Percentiles rank a stretch among this genome's conserved stretches.
These are phyloP conservation scores for Rhopalosiphum nymphaeae DNA, from an alignment of 2,888 invertebrate genomes.

Conservation along the genomic window DNA sequence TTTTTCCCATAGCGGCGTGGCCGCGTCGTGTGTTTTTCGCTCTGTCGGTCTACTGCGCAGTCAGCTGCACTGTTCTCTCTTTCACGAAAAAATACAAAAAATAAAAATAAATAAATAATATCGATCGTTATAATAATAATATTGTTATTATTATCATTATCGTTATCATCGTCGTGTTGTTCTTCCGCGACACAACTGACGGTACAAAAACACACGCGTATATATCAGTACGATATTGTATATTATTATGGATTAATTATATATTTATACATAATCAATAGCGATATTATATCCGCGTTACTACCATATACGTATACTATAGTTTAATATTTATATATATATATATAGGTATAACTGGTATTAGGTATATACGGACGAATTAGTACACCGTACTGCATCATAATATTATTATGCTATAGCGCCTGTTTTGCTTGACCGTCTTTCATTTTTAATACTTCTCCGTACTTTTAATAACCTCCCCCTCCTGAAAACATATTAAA, in stretches of 20 bases:
- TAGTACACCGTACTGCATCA: not conserved
- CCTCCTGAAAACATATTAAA: not conserved
- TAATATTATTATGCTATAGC: not conserved
- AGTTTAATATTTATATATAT: not conserved
- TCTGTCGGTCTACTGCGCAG: not conserved
- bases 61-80: slow-evolving; percentile 15
- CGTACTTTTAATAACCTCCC: not conserved
- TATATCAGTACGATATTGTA: not conserved
- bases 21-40: not conserved
- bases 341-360: too few species aligned
- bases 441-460: not conserved
- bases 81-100: not conserved
- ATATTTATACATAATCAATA: not conserved
- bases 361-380: not conserved
- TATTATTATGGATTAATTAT: slow-evolving; percentile 13
- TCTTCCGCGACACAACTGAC: not conserved
- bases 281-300: not conserved
- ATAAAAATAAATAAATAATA: slow-evolving; percentile 17
- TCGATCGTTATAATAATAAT: slow-evolving; percentile 14
- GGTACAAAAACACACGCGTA: not conserved
- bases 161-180: not conserved
- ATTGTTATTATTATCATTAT: not conserved
- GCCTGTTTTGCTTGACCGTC: not conserved
- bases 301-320: not conserved
- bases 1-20: slow-evolving; percentile 56